Evolutionary conservation across 2,113 vertebrate genomes (phyloP).

Genomic region (Brachyistius frenatus): DNA sequence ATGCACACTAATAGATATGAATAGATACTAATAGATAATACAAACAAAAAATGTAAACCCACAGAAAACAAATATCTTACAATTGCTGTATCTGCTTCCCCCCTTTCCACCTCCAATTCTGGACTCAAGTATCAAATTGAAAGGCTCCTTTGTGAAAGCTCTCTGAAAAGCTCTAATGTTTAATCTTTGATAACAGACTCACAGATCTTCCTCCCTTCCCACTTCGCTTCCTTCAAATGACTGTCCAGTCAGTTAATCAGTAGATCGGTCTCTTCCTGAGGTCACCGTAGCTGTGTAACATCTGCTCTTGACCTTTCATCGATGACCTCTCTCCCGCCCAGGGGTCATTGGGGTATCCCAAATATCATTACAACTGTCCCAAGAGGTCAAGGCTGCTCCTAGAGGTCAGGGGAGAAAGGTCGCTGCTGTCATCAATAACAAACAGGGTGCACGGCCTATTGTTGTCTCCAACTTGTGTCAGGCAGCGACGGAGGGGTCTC

Average conservation of each 20-base stretch:
- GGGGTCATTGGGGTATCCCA: conserved; percentile 72
- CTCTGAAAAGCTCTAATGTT: conserved; percentile 6
- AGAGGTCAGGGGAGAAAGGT: conserved; percentile 62
- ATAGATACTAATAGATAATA: too few relatives aligned
- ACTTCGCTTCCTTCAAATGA: conserved; percentile 4
- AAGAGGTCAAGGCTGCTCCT: conserved; percentile 59
- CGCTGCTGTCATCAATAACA: conserved; percentile 62
- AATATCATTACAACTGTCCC: conserved; percentile 61
- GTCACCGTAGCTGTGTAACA: conserved; percentile 40
- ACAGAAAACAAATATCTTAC: neutral
- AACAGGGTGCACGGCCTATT: conserved; percentile 36
- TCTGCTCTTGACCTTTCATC: conserved; percentile 73
- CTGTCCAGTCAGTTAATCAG: conserved; percentile 57
- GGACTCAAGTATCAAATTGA: neutral
- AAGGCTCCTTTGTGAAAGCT: conserved; percentile 15
- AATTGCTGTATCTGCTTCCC: neutral
- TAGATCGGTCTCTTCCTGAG: conserved; percentile 30
- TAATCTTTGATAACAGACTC: conserved; percentile 46
- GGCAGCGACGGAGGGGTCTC: conserved; percentile 16
- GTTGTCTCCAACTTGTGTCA: conserved; percentile 47
- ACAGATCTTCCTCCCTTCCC: conserved; percentile 6
- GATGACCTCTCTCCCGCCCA: conserved; percentile 35
- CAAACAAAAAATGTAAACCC: too few relatives aligned
- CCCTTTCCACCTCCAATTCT: neutral
- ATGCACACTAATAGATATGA: too few relatives aligned